Conservation (phyloP, 2,888 invertebrate species). For the Drosophila phalerata region DNA sequence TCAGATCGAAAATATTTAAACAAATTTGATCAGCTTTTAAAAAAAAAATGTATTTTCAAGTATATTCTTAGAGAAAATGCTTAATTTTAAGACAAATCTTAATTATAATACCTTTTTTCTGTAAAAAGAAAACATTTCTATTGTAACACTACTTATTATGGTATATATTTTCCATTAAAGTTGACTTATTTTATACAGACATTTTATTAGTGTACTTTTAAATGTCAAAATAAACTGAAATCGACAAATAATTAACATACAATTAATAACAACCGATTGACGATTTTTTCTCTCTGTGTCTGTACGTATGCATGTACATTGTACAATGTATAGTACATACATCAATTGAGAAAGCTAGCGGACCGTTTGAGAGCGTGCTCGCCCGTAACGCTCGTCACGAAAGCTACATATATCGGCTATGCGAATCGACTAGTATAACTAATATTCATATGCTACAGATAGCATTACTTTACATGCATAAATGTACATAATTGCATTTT, state of each 20-base stretch:
- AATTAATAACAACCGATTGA: not conserved
- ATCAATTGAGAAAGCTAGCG: slow-evolving; percentile 20
- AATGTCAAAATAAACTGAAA: not conserved
- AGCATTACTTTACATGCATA: not conserved
- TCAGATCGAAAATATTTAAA: not conserved
- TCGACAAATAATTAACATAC: not conserved
- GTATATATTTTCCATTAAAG: too few species aligned
- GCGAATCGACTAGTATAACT: slow-evolving; percentile 4
- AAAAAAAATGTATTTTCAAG: too few species aligned
- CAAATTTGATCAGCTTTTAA: not conserved
- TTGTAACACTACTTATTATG: too few species aligned
- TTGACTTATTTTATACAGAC: too few species aligned
- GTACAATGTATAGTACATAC: too few species aligned
- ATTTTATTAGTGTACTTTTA: too few species aligned
- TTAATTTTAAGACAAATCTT: too few species aligned
- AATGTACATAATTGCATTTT: slow-evolving; percentile 7
- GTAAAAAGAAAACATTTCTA: too few species aligned
- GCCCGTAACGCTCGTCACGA: slow-evolving; percentile 22
- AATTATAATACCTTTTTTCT: too few species aligned
- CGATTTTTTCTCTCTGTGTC: slow-evolving; percentile 3
- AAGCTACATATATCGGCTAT: slow-evolving; percentile 12
- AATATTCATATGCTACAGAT: not conserved
- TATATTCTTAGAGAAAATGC: too few species aligned
- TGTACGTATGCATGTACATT: not conserved
- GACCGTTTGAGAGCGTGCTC: slow-evolving; percentile 7